phyloP scores from a whole-genome alignment of 2,888 invertebrate genomes.

The Gisinianus flammeolus region DNA sequence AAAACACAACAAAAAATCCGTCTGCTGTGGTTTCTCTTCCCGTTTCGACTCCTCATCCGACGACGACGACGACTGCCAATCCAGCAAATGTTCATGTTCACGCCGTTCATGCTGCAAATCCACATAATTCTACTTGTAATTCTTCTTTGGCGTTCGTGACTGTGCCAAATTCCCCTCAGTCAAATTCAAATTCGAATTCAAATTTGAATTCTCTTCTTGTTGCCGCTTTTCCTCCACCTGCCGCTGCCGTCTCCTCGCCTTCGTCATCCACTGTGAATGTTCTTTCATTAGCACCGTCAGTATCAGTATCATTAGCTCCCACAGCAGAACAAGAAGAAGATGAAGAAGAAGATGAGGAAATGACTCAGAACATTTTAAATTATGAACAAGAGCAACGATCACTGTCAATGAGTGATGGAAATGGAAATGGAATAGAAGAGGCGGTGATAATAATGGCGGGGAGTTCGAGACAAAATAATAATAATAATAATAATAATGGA shows the following conservation, averaged over 20 bases:
- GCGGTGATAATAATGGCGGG: too few relatives aligned
- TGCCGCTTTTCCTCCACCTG: too few relatives aligned
- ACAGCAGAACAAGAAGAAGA: not conserved
- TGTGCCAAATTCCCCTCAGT: slow-evolving; percentile 8
- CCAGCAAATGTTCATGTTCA: not conserved
- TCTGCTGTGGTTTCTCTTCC: not conserved
- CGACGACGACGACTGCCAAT: not conserved
- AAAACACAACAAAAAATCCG: not conserved
- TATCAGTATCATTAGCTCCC: not conserved
- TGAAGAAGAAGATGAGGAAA: slow-evolving; percentile 64
- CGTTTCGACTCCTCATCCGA: not conserved
- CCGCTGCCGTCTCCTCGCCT: too few relatives aligned
- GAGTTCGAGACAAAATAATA: too few relatives aligned
- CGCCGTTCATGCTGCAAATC: slow-evolving; percentile 7
- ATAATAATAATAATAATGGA: not conserved
- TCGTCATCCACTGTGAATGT: too few relatives aligned
- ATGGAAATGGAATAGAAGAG: not conserved
- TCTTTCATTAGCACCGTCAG: not conserved
- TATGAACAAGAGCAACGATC: slow-evolving; percentile 48
- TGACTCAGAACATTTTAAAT: slow-evolving; percentile 55
- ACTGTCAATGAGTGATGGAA: not conserved
- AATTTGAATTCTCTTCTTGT: not conserved
- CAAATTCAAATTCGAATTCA: too few relatives aligned
- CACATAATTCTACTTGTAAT: not conserved
- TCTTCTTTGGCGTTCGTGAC: not conserved